Percentiles rank a stretch among this genome's conserved stretches.
Conservation (phyloP, 2,113 vertebrate genomes). For the Myotis lucifugus region DNA sequence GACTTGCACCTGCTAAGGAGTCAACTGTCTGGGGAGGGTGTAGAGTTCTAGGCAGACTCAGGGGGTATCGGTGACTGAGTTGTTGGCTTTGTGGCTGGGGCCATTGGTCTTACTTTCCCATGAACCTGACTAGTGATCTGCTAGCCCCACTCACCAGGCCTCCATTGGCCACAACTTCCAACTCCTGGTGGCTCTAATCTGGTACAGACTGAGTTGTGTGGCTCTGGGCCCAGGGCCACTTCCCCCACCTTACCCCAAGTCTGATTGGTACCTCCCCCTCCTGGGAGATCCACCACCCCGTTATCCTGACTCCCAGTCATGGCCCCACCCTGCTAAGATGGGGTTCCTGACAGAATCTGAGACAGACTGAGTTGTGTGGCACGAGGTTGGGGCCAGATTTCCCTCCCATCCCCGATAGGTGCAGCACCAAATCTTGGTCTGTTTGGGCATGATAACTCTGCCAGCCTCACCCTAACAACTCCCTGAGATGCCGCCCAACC, state of each 20-base stretch:
- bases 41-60: background rate
- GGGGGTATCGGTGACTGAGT: background rate
- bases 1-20: background rate
- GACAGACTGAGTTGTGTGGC: background rate
- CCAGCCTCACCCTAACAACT: background rate
- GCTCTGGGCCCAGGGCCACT: background rate
- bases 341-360: background rate
- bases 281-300: background rate
- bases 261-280: background rate
- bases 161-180: background rate
- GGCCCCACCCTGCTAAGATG: background rate
- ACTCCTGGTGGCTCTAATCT: background rate
- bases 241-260: background rate
- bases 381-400: too few relatives aligned
- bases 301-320: background rate
- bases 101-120: background rate
- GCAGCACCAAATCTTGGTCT: background rate
- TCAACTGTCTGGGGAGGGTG: background rate
- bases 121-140: background rate
- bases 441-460: background rate
- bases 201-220: background rate
- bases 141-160: background rate
- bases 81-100: background rate
- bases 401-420: background rate
- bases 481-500: background rate